A percentile compares a stretch with the other conserved stretches of the same genome.
Evolutionary conservation across 2,113 vertebrate genomes (phyloP).

Genomic region (Rhinopithecus roxellana): DNA sequence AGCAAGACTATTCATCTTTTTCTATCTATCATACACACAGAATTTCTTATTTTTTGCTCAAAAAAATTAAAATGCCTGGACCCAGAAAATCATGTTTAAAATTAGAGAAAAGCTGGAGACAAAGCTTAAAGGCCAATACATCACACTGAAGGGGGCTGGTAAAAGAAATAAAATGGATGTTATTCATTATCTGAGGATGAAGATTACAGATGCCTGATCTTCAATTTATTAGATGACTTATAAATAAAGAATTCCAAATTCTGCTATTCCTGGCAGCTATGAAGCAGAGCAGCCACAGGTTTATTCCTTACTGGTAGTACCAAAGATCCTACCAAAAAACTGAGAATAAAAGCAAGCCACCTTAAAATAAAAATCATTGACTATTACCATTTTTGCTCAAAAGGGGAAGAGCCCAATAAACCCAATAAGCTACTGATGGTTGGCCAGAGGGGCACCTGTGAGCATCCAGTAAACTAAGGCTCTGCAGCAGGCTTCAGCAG

Average conservation of each 20-base stretch:
- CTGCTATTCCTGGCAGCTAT: background rate
- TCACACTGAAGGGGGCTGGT: background rate
- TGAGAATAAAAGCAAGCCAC: background rate
- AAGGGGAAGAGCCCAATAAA: background rate
- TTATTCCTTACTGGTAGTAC: background rate
- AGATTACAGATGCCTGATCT: background rate
- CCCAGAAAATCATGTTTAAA: conserved; percentile 4
- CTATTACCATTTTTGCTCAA: background rate
- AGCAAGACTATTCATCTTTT: background rate
- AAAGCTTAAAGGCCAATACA: background rate
- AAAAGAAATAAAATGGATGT: background rate
- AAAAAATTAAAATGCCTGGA: background rate
- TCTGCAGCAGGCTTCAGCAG: background rate
- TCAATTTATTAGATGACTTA: background rate
- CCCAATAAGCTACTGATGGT: background rate
- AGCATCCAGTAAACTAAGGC: background rate
- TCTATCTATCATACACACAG: background rate
- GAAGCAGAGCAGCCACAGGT: background rate
- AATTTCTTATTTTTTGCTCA: conserved; percentile 1
- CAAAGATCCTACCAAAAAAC: background rate
- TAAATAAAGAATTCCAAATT: background rate
- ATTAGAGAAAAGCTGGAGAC: background rate
- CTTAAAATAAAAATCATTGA: background rate
- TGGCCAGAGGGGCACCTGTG: background rate
- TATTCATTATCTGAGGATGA: background rate